A percentile compares a stretch with the other conserved stretches of the same genome.
Evolutionary conservation across 1,140 invertebrate species (phyloP).

Genomic region (Drosophila virilis): DNA sequence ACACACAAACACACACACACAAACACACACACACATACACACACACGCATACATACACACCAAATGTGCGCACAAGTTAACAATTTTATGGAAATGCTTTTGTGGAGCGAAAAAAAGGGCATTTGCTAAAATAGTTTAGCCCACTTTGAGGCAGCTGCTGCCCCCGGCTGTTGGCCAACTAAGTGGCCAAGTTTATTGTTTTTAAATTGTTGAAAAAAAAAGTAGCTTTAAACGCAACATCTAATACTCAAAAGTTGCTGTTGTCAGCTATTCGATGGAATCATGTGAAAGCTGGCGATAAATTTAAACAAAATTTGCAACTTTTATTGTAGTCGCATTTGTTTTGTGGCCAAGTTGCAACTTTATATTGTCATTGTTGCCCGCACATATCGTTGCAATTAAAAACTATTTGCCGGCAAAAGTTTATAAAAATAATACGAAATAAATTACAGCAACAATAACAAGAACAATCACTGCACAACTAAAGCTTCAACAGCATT

Average conservation of each 20-base stretch:
- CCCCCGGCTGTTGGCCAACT: conserved; percentile 29
- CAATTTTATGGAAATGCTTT: conserved; percentile 56
- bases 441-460: conserved; percentile 33
- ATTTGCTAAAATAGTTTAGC: conserved; percentile 57
- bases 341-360: conserved; percentile 36
- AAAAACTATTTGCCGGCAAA: conserved; percentile 73
- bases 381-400: conserved; percentile 60
- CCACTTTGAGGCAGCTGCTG: conserved; percentile 18
- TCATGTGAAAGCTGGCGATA: conserved; percentile 9
- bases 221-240: conserved; percentile 2
- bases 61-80: conserved; percentile 25
- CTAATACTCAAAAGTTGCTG: background rate
- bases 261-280: conserved; percentile 17
- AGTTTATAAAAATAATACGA: conserved; percentile 60
- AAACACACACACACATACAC: no score
- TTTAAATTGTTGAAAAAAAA: conserved; percentile 38
- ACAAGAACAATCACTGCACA: conserved; percentile 28
- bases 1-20: conserved; percentile 16
- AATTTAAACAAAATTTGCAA: conserved; percentile 22
- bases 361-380: conserved; percentile 40
- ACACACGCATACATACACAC: background rate
- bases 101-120: conserved; percentile 17
- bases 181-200: conserved; percentile 50
- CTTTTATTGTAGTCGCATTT: conserved; percentile 31
- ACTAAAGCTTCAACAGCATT: conserved; percentile 39